Evolutionary conservation across 2,797 vertebrate genomes (phyloP), one percentile per base, ranked within the genome.

Genomic region (Xenopus petersii): DNA sequence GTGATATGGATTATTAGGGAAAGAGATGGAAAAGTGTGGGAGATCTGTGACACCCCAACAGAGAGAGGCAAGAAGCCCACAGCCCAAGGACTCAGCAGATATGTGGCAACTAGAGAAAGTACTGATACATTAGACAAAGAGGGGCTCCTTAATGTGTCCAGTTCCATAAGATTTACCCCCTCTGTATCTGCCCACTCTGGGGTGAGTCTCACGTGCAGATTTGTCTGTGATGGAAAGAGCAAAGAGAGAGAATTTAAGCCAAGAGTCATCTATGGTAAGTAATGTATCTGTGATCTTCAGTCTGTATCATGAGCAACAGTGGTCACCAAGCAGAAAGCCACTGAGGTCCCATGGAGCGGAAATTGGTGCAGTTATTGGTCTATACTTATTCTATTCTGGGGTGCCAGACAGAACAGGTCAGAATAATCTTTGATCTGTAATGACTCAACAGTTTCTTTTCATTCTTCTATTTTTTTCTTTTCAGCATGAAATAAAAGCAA

Each of bases 151-250:
- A 56, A 75, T 16, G 0, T 70, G n/a, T 64, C 67, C 36, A 64
- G 46, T n/a, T 75, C 67, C 26, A 59, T 75, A 17, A 65, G 48
- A 30, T 70, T 75, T 62, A 64, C 33, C 24, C 67, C 74, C 24
- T 64, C 51, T 56, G 12, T 75, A 10, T 64, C 67, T 10, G 47
- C 54, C 5, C 74, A 75, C 61, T 64, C 58, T 15, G 2, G n/a
- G 5, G 26, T 59, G 51, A 42, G 33, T 11, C 26, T 67, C n/a
- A 47, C 16, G 49, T 75, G 74, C 59, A 75, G 42, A 33, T 3
- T 68, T 58, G 13, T 46, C 56, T 65, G 62, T 47, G 61, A n/a
- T 2, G 65, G 64, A 63, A 70, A n/a, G 49, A 12, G 17, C 12
- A 30, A 49, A 17, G 7, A 65, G n/a, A 75, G 67, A 58, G 47